Base-by-base conservation (phyloP, 1,140 invertebrate species). In the Thaumetopoea pityocampa region DNA sequence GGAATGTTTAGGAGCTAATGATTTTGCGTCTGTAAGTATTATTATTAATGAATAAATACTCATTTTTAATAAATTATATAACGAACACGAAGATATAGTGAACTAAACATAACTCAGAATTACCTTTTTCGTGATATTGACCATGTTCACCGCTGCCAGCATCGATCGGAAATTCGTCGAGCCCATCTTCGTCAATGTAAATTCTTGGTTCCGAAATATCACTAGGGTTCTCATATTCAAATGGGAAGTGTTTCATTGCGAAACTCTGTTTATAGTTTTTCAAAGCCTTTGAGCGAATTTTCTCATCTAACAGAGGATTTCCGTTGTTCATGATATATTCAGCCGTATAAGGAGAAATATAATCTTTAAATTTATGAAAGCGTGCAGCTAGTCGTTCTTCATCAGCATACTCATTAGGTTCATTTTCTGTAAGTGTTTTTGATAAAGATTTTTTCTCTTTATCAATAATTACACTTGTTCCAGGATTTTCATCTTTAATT, bases 131-230 rank as follows among this genome's bases (percentile, higher is more conserved):
- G 26, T 67, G 51, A 45, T 68, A 71, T 12, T 62, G 44, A 63
- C 83, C 79, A n/a, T 76, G 43, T 30, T 82, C 74, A 0, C 79
- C 77, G 49, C 81, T 82, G 1, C 78, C 84, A 36, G 59, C 48
- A 7, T 83, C 81, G 14, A 79, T 65, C n/a, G 71, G 56, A 17
- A 72, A 71, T 29, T 85, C 74, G 17, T 88, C 83, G 16, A 69
- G 43, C 6, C 64, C 57, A 29, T 83, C 81, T 47, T 86, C 87
- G 17, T 88, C 83, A 20, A 80, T 74, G 44, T 88, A 86, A 44
- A 88, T 81, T 23, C 87, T 71, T 17, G 79, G 76, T 64, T 89
- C 88, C 7, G 82, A 79, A 15, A 89, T 68, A 22, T 85, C 79
- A 20, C 73, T 78, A 9, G 86, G 81, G 30, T 86, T 76, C 34